Percentiles rank a stretch among this genome's conserved stretches.
phyloP scores from a whole-genome alignment of 30 jellyfish, hydroid and myxozoan genomes.

The Mastigias papua region DNA sequence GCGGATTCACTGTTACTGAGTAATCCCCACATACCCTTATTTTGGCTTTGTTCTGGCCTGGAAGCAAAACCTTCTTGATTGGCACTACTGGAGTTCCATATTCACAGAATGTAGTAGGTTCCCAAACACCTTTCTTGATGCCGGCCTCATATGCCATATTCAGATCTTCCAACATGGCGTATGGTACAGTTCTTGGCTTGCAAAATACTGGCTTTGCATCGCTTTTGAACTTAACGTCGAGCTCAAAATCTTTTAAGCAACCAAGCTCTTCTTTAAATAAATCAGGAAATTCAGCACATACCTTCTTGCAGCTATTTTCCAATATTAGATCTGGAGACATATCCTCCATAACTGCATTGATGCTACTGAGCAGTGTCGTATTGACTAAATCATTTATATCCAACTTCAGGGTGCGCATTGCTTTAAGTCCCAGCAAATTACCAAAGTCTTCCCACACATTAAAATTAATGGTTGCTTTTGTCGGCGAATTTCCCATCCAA shows the following conservation, averaged over 20 bases:
- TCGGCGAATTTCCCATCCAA: not conserved
- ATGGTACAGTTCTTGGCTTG: slow-evolving; percentile 8
- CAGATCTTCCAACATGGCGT: slow-evolving; percentile 8
- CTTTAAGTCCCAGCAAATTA: not conserved
- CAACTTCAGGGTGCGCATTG: not conserved
- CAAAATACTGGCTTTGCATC: slow-evolving; percentile 7
- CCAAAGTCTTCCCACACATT: not conserved
- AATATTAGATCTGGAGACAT: not conserved
- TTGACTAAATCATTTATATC: not conserved
- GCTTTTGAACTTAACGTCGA: slow-evolving; percentile 10
- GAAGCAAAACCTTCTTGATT: slow-evolving; percentile 25
- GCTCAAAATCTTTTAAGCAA: slow-evolving; percentile 5
- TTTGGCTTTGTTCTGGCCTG: slow-evolving; percentile 5
- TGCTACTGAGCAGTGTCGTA: not conserved
- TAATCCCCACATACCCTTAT: not conserved
- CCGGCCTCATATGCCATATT: slow-evolving; percentile 4
- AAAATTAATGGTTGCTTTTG: not conserved
- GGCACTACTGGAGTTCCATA: slow-evolving; percentile 29
- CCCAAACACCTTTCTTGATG: slow-evolving; percentile 15
- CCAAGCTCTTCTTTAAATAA: slow-evolving; percentile 8
- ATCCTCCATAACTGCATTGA: slow-evolving; percentile 5
- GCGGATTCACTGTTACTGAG: not conserved
- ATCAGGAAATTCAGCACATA: slow-evolving; percentile 5
- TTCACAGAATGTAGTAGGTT: slow-evolving; percentile 1
- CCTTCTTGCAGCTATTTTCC: slow-evolving; percentile 7